Conservation (phyloP, 35 echinoderm and acorn worm species). For the Lytechinus variegatus region DNA sequence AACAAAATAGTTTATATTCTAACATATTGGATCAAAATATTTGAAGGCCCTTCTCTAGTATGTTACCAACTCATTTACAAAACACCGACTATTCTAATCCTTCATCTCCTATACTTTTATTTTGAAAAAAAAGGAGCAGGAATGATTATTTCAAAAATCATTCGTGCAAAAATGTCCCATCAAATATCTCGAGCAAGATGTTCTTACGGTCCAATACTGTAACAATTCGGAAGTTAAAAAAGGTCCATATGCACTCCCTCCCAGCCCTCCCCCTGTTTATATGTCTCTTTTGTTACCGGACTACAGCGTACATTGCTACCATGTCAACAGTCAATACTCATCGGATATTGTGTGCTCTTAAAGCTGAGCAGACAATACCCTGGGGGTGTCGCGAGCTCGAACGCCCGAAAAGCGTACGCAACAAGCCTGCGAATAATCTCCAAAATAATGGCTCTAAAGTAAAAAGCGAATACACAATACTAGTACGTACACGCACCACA, state of each 20-base stretch:
- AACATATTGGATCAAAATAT: too few relatives aligned
- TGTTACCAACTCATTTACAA: too few relatives aligned
- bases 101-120: too few relatives aligned
- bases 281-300: conserved; percentile 38
- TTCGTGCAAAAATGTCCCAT: too few relatives aligned
- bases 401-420: background rate
- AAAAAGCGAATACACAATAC: background rate
- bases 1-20: too few relatives aligned
- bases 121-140: too few relatives aligned
- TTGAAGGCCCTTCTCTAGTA: too few relatives aligned
- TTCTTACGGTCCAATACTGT: too few relatives aligned
- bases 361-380: background rate
- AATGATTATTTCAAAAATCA: too few relatives aligned
- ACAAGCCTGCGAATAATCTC: background rate
- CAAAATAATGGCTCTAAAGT: background rate
- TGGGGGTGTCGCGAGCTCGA: background rate
- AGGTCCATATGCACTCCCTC: background rate
- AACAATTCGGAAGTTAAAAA: background rate
- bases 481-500: background rate
- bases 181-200: too few relatives aligned
- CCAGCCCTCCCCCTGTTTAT: background rate
- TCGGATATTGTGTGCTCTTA: background rate
- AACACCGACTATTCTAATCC: too few relatives aligned
- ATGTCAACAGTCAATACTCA: conserved; percentile 32
- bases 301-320: conserved; percentile 21